A percentile compares a stretch with the other conserved stretches of the same genome.
Evolutionary conservation across 2,797 vertebrate species (phyloP).

Genomic region (Sparidentex hasta): DNA sequence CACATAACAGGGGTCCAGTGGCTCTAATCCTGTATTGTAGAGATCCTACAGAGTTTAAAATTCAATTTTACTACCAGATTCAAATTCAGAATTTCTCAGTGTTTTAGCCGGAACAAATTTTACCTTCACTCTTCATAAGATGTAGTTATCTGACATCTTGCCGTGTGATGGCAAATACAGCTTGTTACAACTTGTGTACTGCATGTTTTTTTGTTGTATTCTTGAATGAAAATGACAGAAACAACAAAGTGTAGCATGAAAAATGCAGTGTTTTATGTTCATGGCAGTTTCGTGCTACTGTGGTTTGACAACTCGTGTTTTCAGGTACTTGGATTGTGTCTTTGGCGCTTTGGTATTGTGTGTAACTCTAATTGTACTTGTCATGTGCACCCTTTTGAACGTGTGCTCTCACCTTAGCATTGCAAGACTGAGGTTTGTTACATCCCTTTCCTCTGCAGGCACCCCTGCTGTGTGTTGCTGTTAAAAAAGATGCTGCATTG

Average conservation of each 20-base stretch:
- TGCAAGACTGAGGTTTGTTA: constrained; percentile 3
- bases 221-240: background rate
- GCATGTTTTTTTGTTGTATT: background rate
- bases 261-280: background rate
- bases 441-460: background rate
- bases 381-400: background rate
- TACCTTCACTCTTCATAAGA: background rate
- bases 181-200: background rate
- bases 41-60: background rate
- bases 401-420: background rate
- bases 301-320: background rate
- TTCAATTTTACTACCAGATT: background rate
- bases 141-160: constrained; percentile 13
- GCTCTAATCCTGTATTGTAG: background rate
- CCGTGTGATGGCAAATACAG: constrained; percentile 1
- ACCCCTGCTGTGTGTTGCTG: background rate
- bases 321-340: background rate
- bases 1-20: background rate
- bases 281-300: background rate
- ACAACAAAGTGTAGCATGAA: background rate
- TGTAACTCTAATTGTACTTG: background rate
- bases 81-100: constrained; percentile 15
- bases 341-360: background rate
- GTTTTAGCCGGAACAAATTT: constrained; percentile 6
- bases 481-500: constrained; percentile 1